phyloP scores from a whole-genome alignment of 2,888 invertebrate genomes.

The Leucania comma region DNA sequence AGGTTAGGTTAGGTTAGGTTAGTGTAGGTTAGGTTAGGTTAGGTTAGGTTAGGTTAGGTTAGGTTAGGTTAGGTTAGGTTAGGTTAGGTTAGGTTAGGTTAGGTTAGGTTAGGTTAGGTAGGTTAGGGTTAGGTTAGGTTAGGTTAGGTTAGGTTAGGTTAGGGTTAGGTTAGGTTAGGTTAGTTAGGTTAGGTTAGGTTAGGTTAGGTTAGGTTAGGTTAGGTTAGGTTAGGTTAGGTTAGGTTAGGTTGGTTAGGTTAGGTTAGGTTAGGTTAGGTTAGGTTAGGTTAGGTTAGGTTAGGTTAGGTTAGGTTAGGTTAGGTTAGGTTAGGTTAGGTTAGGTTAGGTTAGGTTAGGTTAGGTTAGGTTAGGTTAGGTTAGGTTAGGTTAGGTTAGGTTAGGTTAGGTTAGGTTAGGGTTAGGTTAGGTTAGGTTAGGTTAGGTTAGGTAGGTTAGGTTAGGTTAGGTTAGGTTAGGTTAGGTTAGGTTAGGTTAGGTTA shows the following conservation, averaged over 20 bases:
- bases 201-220: conserved; percentile 45
- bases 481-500: background rate
- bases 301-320: conserved; percentile 35
- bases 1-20: conserved; percentile 61
- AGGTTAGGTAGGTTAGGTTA: conserved; percentile 65
- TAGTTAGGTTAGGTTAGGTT: conserved; percentile 51
- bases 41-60: conserved; percentile 66
- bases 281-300: conserved; percentile 20
- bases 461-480: conserved; percentile 55
- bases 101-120: conserved; percentile 36
- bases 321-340: conserved; percentile 61
- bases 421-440: conserved; percentile 62
- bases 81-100: conserved; percentile 52
- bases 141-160: conserved; percentile 56
- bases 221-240: conserved; percentile 50
- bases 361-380: conserved; percentile 63
- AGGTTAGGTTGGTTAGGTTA: conserved; percentile 45
- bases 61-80: conserved; percentile 62
- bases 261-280: conserved; percentile 19
- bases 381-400: conserved; percentile 59
- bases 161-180: conserved; percentile 53
- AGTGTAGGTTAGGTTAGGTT: conserved; percentile 62
- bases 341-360: conserved; percentile 60
- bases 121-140: conserved; percentile 57
- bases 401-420: conserved; percentile 58